phyloP scores from a whole-genome alignment of 2,113 vertebrate genomes.

The Eudyptes chrysolophus region DNA sequence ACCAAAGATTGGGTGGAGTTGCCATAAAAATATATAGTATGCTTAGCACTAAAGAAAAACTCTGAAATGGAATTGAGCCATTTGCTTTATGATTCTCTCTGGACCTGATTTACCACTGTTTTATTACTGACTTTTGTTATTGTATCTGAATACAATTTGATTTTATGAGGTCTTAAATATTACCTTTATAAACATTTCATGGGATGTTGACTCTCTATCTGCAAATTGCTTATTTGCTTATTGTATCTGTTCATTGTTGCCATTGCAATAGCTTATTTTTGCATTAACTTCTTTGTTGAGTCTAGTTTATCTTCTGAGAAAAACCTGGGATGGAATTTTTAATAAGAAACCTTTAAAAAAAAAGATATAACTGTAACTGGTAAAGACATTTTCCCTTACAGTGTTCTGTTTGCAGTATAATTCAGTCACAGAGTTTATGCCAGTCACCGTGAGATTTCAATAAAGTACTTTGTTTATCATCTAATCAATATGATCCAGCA shows the following conservation, averaged over 20 bases:
- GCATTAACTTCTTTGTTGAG: slow-evolving; percentile 48
- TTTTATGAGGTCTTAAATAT: slow-evolving; percentile 67
- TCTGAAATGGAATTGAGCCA: background rate
- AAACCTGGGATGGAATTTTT: slow-evolving; percentile 41
- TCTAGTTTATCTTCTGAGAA: slow-evolving; percentile 46
- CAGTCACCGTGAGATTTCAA: background rate
- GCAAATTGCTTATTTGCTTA: slow-evolving; percentile 64
- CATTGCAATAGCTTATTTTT: slow-evolving; percentile 48
- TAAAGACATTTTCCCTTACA: background rate
- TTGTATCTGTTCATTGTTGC: slow-evolving; percentile 40
- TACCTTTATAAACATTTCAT: slow-evolving; percentile 68
- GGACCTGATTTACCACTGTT: slow-evolving; percentile 2
- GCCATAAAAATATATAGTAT: background rate
- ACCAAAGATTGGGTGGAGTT: background rate
- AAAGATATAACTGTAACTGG: background rate
- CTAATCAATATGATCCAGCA: slow-evolving; percentile 9
- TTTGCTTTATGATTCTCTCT: slow-evolving; percentile 26
- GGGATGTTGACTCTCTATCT: slow-evolving; percentile 53
- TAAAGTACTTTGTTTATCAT: slow-evolving; percentile 22
- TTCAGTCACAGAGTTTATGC: slow-evolving; percentile 24
- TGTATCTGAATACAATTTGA: slow-evolving; percentile 56
- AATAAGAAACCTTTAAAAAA: slow-evolving; percentile 31
- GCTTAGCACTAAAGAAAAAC: background rate
- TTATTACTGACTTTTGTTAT: slow-evolving; percentile 51
- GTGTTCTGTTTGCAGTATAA: background rate